Base-by-base conservation (phyloP, 1,140 invertebrate genomes). In the Ooceraea biroi region DNA sequence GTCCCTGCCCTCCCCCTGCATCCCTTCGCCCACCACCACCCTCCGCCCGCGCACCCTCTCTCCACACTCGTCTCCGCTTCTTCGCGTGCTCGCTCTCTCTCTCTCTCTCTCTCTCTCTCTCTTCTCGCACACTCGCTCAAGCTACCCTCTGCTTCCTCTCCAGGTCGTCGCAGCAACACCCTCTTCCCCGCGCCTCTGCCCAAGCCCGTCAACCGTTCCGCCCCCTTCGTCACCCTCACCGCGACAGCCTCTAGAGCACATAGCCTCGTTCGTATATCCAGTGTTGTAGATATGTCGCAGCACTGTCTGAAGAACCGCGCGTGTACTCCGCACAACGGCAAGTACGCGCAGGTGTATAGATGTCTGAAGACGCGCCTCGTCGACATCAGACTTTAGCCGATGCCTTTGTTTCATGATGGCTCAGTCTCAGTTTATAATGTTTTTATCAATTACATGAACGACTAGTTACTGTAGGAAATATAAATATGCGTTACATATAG, bases 201-300 rank as follows among this genome's bases (percentile, higher is more conserved):
- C 36, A 36, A 7, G 66, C 77, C 63, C 74, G 57, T 72, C 85
- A 84, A 50, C 46, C 82, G 58, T 85, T 71, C 87, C 61, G 78
- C 57, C 55, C 82, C 27, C 61, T 76, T 73, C 88, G 57, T 71
- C 87, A 63, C 30, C 73, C 71, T 82, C 84, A 55, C 61, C 61
- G 76, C 76, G 76, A 80, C 76, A 80, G 65, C 76, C 76, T 30
- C 76, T 50, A 80, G 65, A 80, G 76, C 87, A 85, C 87, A 88
- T 88, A 86, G 85, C 83, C 87, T 88, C 86, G 84, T 88, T 90
- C 89, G 88, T 92, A 92, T 90, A 92, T 92, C 91, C 91, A 92
- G 92, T 92, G 92, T 92, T 91, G 91, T 89, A 91, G 90, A 92
- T 92, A 92, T 85, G 91, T 91, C 88, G 84, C 83, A 83, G 88